These are phyloP conservation scores for Apantesis nais DNA, from an alignment of 2,888 invertebrate species.

Conservation along the genomic window DNA sequence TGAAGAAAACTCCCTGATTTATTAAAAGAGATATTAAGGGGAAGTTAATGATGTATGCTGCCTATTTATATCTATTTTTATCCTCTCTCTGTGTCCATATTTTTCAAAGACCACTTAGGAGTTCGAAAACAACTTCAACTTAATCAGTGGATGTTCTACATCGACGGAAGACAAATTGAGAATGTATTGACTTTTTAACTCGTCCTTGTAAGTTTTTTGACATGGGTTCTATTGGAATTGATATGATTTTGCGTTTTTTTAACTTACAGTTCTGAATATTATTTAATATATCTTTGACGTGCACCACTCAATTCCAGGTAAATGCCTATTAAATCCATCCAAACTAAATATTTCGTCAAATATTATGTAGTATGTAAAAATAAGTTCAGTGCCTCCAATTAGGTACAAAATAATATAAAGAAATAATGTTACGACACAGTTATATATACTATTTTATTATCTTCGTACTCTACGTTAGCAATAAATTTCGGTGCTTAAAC, in stretches of 20 bases:
- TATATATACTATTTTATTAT: background rate
- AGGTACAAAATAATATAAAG: background rate
- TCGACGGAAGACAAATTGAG: constrained; percentile 24
- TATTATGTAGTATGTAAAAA: background rate
- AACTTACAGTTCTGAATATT: background rate
- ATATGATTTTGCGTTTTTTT: background rate
- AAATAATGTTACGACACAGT: background rate
- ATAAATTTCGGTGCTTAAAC: constrained; percentile 1
- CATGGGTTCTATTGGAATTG: constrained; percentile 7
- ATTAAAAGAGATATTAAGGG: background rate
- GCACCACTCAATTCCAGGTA: no score
- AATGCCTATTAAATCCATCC: background rate
- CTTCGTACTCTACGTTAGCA: background rate
- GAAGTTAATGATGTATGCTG: background rate
- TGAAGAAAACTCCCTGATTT: background rate
- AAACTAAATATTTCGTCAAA: background rate
- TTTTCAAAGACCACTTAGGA: constrained; percentile 10
- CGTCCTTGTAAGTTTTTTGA: constrained; percentile 16
- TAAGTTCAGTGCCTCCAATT: background rate
- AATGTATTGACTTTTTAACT: constrained; percentile 14
- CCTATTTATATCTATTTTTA: background rate
- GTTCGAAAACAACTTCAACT: constrained; percentile 24
- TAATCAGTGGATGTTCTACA: constrained; percentile 17
- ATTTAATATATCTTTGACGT: background rate
- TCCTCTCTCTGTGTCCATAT: background rate